Conservation (phyloP, 2,113 vertebrate species). For the Microcebus murinus region DNA sequence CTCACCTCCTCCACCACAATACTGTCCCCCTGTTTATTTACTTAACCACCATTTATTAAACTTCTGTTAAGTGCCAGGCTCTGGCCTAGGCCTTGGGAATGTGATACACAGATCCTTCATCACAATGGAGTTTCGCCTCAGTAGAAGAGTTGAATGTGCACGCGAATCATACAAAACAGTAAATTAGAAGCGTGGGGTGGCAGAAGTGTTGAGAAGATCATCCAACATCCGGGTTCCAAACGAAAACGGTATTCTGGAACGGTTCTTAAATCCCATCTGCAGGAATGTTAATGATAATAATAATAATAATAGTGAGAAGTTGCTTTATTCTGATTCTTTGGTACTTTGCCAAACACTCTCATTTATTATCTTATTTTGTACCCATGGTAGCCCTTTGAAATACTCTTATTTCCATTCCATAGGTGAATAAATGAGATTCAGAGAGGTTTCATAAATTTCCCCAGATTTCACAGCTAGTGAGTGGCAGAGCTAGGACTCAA, state of each 20-base stretch:
- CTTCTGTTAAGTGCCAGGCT: neutral
- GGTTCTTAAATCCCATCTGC: neutral
- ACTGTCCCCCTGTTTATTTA: neutral
- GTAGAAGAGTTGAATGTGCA: neutral
- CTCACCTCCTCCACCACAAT: neutral
- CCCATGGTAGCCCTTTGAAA: neutral
- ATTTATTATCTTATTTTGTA: neutral
- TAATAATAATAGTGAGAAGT: neutral
- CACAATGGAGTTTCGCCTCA: neutral
- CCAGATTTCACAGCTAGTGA: neutral
- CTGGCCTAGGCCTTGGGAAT: neutral
- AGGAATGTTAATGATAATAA: neutral
- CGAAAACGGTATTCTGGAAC: neutral
- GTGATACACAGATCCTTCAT: neutral
- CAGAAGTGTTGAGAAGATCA: neutral
- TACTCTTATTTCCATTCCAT: neutral
- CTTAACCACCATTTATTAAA: neutral
- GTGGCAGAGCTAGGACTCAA: neutral
- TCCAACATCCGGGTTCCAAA: neutral
- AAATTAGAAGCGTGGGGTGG: neutral
- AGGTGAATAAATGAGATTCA: neutral
- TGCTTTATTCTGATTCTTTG: neutral
- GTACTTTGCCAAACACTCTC: neutral
- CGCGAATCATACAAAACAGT: neutral
- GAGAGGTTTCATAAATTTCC: neutral